These are phyloP conservation scores for Lanistes nyassanus DNA, from an alignment of 1,140 invertebrate species.

Conservation along the genomic window DNA sequence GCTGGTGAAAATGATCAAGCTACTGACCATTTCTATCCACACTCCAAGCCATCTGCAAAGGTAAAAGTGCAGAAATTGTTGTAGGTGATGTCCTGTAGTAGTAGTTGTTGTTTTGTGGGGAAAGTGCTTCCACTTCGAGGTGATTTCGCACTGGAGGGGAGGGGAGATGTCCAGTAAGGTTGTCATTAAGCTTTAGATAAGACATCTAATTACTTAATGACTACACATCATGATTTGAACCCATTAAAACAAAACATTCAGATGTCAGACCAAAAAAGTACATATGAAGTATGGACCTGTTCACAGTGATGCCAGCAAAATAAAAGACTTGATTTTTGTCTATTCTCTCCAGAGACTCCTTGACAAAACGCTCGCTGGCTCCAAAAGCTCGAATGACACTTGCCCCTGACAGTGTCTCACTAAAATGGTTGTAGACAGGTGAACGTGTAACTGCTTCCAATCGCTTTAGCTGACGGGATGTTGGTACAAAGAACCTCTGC, in stretches of 20 bases:
- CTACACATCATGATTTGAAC: too few relatives aligned
- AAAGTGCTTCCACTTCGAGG: too few relatives aligned
- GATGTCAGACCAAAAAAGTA: too few relatives aligned
- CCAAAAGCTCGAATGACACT: constrained; percentile 71
- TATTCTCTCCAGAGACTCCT: constrained; percentile 58
- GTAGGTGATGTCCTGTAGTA: too few relatives aligned
- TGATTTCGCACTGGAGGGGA: too few relatives aligned
- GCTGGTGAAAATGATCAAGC: constrained; percentile 69
- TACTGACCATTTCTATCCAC: constrained; percentile 82
- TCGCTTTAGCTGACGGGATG: constrained; percentile 71
- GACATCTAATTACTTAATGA: too few relatives aligned
- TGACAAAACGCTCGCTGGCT: constrained; percentile 66
- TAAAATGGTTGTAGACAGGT: constrained; percentile 69
- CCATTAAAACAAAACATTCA: too few relatives aligned
- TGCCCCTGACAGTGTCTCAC: constrained; percentile 68
- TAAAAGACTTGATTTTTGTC: constrained; percentile 58
- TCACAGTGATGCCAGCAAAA: constrained; percentile 49
- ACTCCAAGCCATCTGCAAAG: constrained; percentile 85
- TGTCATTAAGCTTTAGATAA: too few relatives aligned
- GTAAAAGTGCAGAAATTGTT: too few relatives aligned
- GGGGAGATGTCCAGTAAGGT: too few relatives aligned
- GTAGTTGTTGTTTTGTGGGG: too few relatives aligned
- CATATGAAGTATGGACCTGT: too few relatives aligned
- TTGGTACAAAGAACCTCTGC: constrained; percentile 92
- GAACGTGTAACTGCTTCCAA: constrained; percentile 67